These are phyloP conservation scores for Thinocorus orbignyianus DNA, from an alignment of 2,113 vertebrate genomes.

Conservation along the genomic window DNA sequence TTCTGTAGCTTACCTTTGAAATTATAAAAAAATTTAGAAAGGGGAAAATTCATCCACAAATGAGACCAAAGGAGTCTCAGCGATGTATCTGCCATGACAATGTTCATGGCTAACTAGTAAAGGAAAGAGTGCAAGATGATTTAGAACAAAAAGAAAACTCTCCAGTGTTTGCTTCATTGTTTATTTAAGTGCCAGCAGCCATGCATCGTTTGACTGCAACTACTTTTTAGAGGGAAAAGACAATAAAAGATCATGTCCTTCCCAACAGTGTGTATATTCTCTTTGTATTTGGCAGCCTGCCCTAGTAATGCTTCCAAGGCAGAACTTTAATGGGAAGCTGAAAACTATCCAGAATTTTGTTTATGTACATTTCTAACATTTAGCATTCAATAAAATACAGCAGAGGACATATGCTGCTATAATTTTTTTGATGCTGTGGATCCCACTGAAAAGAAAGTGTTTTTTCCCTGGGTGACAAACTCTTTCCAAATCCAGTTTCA, in stretches of 20 bases:
- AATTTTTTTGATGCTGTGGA: conserved; percentile 10
- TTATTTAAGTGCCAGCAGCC: background rate
- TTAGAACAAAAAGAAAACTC: background rate
- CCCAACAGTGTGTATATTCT: background rate
- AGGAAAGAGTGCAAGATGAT: background rate
- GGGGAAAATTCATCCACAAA: background rate
- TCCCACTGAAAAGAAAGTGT: background rate
- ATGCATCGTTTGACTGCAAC: background rate
- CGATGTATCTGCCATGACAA: background rate
- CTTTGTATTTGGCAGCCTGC: conserved; percentile 5
- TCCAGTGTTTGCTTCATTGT: background rate
- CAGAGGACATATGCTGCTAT: conserved; percentile 1
- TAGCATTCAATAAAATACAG: conserved; percentile 9
- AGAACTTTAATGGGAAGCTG: conserved; percentile 26
- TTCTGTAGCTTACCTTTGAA: background rate
- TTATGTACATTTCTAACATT: conserved; percentile 13
- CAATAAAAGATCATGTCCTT: background rate
- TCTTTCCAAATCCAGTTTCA: conserved; percentile 5
- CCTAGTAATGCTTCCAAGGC: conserved; percentile 8
- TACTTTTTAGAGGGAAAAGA: background rate
- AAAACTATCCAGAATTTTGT: conserved; percentile 13
- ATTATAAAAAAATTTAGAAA: background rate
- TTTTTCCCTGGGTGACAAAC: background rate
- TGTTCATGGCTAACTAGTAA: background rate
- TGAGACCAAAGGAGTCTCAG: background rate